Evolutionary conservation across 2,797 vertebrate genomes (phyloP), one percentile per base, ranked within the genome.

Genomic region (Nannoperca obscura): DNA sequence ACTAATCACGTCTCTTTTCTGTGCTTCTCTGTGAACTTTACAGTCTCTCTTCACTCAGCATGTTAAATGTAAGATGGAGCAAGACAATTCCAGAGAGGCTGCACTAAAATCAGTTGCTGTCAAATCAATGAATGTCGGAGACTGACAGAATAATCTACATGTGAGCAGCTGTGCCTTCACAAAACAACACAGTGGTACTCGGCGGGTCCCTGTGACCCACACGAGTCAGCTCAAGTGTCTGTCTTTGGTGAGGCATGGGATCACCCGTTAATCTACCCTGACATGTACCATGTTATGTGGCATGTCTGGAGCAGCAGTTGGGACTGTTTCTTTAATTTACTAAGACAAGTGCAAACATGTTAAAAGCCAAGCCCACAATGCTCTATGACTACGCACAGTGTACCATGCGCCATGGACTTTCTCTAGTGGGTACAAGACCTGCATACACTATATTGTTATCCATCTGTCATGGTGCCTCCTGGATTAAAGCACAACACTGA

Each of bases 301-400:
- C 85, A 84, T 88, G 89, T 90, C 90, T 78, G 27, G 42, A 76
- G 86, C 81, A 73, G 75, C 76, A 70, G 66, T 87, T 58, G 68
- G 60, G 82, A 47, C 81, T 80, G 88, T 88, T 90, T 90, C 71
- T 89, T 82, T 93, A 89, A 93, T 92, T 89, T 76, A 80, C 76
- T 47, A 58, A 57, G 91, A 92, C 92, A 93, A 86, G 91, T 80
- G 88, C 71, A 89, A 92, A 93, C 88, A 89, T 62, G 77, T 87
- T 91, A 92, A 92, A 91, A 94, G 91, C 87, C 76, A 53, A 74
- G 42, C 57, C 74, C 60, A 7, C 0, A 5, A 65, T 63, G 36
- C 58, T 50, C 20, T 3, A 63, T 77, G 80, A 86, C 79, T 14
- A 20, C 38, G 19, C 20, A 38, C 10, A 1, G 53, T 0, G 13